Evolutionary conservation across 2,797 vertebrate genomes (phyloP).

Genomic region (Corythornis leucogaster): DNA sequence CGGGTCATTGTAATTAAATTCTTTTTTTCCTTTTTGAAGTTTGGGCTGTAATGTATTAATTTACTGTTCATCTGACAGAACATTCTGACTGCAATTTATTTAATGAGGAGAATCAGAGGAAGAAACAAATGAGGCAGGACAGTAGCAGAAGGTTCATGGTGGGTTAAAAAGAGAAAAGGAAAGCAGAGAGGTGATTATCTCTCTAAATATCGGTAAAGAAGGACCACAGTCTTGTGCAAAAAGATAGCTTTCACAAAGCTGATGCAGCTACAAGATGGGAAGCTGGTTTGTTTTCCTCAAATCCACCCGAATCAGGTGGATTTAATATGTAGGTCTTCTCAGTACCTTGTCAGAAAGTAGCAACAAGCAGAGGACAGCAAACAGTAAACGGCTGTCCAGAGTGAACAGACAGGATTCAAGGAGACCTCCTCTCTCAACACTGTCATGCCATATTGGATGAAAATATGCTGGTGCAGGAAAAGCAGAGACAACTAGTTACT

Average conservation of each 20-base stretch:
- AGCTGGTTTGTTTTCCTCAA: background rate
- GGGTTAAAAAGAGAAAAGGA: conserved; percentile 14
- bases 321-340: background rate
- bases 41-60: conserved; percentile 21
- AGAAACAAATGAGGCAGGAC: conserved; percentile 46
- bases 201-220: background rate
- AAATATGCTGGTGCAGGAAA: background rate
- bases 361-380: background rate
- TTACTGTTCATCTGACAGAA: conserved; percentile 7
- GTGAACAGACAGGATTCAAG: background rate
- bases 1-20: background rate
- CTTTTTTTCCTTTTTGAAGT: conserved; percentile 13
- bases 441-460: accelerated
- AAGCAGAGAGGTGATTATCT: conserved; percentile 4
- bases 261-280: background rate
- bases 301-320: background rate
- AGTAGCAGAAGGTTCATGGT: background rate
- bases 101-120: conserved; percentile 39
- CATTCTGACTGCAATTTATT: conserved; percentile 38
- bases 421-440: background rate
- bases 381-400: background rate
- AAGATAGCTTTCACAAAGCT: background rate
- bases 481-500: background rate
- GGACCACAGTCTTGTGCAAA: background rate
- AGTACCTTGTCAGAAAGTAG: background rate